phyloP scores from a whole-genome alignment of 2,113 vertebrate species.

The Uropsilus gracilis region DNA sequence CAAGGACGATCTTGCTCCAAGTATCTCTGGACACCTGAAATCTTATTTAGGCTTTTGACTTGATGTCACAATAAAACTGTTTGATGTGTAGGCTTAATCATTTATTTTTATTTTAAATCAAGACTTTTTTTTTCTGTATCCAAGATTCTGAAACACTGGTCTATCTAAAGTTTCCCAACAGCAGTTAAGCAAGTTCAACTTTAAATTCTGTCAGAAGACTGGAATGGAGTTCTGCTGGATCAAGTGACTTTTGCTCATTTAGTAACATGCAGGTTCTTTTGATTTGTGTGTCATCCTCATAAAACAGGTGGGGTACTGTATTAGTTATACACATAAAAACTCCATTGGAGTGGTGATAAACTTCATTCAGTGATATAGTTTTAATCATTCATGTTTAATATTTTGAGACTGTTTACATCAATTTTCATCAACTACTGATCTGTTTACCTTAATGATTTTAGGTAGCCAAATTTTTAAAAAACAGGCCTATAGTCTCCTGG shows the following conservation, averaged over 20 bases:
- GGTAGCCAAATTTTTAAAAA: slow-evolving; percentile 23
- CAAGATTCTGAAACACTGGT: slow-evolving; percentile 31
- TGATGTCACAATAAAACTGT: background rate
- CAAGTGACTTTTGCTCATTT: slow-evolving; percentile 34
- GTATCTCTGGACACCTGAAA: background rate
- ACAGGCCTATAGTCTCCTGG: background rate
- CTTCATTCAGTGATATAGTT: slow-evolving; percentile 28
- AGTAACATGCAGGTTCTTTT: background rate
- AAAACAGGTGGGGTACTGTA: slow-evolving; percentile 8
- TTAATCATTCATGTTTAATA: slow-evolving; percentile 54
- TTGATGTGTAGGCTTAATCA: background rate
- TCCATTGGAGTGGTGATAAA: background rate
- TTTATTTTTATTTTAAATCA: background rate
- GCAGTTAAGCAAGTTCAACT: slow-evolving; percentile 44
- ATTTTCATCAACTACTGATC: slow-evolving; percentile 46
- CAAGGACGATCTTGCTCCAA: background rate
- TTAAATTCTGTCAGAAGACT: slow-evolving; percentile 53
- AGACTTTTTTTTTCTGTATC: background rate
- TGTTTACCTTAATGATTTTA: slow-evolving; percentile 37
- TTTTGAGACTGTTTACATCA: slow-evolving; percentile 13
- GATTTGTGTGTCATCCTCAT: background rate
- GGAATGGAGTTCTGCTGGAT: slow-evolving; percentile 50
- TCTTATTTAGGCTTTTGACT: slow-evolving; percentile 21
- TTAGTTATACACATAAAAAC: slow-evolving; percentile 41
- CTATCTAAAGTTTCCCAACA: slow-evolving; percentile 56